Evolutionary conservation across 2,888 invertebrate species (phyloP), one percentile per base, ranked within the genome.

Genomic region (Dynastes hyllus): DNA sequence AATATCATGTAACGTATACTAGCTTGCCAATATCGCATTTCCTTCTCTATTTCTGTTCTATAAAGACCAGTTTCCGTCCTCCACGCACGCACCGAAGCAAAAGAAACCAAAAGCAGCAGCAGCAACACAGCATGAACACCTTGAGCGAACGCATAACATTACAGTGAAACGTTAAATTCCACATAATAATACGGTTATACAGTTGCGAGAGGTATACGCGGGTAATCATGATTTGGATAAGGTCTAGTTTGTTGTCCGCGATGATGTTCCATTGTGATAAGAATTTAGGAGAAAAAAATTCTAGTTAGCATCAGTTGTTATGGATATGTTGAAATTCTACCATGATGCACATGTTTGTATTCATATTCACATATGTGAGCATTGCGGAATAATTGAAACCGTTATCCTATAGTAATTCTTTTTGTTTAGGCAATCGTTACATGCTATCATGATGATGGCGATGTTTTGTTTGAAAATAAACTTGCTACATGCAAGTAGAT

Each of bases 91-190:
- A 45, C 11, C 22, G 16, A 16, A 55, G 55, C 22, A 71, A 71
- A 55, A 50, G n/a, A 71, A 71, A 71, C 37, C 37, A 32, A 66
- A 65, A 29, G 11, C 29, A 45, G 45, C 11, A 45, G 8, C 70
- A 37, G 32, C 32, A 22, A 22, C 22, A 45, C 29, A 13, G 53
- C 70, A 16, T 53, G 71, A 71, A 73, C 61, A 73, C 73, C 73
- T 73, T 73, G 73, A 71, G 22, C 22, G 32, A 58, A n/a, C 58
- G 71, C 71, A 58, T 71, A 58, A 16, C 32, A 32, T 71, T 71
- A 71, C 58, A 55, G 71, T 71, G 55, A 61, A 73, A 61, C 61
- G 73, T 61, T 4, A 22, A 55, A 61, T 61, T 73, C 61, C 27
- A 16, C 16, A 11, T 73, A 61, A 27, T 22, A 32, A 73, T 40